phyloP scores from a whole-genome alignment of 2,113 vertebrate genomes.

The Ammodytes dubius region DNA sequence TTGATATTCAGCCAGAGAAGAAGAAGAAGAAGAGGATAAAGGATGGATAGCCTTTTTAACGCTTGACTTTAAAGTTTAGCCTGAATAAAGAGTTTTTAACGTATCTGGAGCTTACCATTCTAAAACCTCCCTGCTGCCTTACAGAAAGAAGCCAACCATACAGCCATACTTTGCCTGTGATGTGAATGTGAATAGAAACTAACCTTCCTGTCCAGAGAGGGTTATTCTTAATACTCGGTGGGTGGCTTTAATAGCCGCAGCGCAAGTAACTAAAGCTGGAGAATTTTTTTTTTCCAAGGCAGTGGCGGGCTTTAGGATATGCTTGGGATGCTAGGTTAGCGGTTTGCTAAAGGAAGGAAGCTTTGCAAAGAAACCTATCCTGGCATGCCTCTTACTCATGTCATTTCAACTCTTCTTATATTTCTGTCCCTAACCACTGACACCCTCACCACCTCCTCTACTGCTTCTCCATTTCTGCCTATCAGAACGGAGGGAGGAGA shows the following conservation, averaged over 20 bases:
- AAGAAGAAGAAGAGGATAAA: neutral
- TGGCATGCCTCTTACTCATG: conserved; percentile 15
- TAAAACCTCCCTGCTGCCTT: conserved; percentile 14
- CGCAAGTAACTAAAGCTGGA: conserved; percentile 55
- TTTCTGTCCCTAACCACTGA: conserved; percentile 49
- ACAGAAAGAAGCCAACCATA: conserved; percentile 9
- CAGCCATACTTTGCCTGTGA: no score
- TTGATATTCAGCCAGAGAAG: conserved; percentile 12
- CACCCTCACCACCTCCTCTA: conserved; percentile 19
- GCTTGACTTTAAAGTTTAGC: conserved; percentile 17
- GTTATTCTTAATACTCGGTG: conserved; percentile 49
- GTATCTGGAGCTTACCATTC: conserved; percentile 26
- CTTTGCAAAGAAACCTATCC: conserved; percentile 42
- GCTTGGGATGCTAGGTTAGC: conserved; percentile 44
- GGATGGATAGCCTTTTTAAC: conserved; percentile 4
- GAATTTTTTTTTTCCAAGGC: conserved; percentile 20
- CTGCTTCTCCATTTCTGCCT: conserved; percentile 30
- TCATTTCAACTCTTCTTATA: conserved; percentile 42
- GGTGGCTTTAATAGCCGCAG: conserved; percentile 43
- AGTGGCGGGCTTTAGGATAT: conserved; percentile 40
- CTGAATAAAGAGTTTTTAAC: conserved; percentile 4
- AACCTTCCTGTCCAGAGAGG: conserved; percentile 38
- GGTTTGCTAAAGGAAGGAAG: conserved; percentile 50
- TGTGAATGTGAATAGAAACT: conserved; percentile 42
- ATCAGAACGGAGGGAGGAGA: neutral